Conservation (phyloP, 2,113 vertebrate genomes). For the Hystrix cristata region DNA sequence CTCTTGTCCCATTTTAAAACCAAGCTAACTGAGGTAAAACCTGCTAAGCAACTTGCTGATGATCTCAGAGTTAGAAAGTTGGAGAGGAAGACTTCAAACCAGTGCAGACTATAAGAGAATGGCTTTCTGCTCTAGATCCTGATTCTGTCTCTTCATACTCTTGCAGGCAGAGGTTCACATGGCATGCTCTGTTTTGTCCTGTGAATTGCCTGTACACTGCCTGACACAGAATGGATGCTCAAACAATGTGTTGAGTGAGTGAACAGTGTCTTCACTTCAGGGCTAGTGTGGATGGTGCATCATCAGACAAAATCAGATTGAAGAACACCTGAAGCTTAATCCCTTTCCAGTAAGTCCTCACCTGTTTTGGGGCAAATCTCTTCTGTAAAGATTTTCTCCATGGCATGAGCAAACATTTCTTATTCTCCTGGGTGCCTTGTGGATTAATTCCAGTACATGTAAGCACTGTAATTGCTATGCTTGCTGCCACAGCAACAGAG, state of each 20-base stretch:
- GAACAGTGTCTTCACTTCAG: background rate
- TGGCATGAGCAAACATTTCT: background rate
- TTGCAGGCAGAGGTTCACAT: background rate
- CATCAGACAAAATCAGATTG: background rate
- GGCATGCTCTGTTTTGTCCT: background rate
- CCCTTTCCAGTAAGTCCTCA: background rate
- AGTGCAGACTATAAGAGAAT: background rate
- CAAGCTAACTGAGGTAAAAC: background rate
- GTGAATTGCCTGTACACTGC: background rate
- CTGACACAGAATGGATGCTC: background rate
- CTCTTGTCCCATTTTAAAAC: background rate
- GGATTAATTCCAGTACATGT: background rate
- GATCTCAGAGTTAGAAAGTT: background rate
- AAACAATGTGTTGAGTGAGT: background rate
- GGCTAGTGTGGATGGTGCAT: background rate
- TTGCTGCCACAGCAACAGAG: background rate
- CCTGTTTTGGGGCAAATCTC: background rate
- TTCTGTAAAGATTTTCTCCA: background rate
- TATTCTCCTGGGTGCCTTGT: background rate
- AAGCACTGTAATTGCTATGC: background rate
- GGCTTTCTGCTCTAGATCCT: background rate
- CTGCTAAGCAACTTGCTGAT: background rate
- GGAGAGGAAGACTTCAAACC: background rate
- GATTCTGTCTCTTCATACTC: background rate
- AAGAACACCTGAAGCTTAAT: background rate